Conservation (phyloP, 2,797 vertebrate genomes). For the Typhlichthys eigenmanni region DNA sequence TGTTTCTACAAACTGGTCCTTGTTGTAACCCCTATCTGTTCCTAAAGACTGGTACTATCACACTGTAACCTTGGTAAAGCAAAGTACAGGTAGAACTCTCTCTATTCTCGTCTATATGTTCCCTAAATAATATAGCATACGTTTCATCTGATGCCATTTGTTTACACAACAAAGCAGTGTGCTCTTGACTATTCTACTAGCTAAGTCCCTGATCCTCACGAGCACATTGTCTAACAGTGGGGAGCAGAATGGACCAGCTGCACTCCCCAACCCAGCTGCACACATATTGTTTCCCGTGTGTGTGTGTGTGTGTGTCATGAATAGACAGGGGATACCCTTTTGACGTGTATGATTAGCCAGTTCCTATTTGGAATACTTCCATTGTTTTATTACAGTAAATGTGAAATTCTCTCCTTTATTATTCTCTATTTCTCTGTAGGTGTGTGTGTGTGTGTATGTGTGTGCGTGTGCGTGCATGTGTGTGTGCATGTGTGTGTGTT, state of each 20-base stretch:
- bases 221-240: constrained; percentile 45
- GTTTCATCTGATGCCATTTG: background rate
- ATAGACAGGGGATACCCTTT: constrained; percentile 16
- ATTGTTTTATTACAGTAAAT: constrained; percentile 38
- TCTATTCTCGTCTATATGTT: too few relatives aligned
- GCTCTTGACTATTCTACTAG: constrained; percentile 16
- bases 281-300: constrained; percentile 37
- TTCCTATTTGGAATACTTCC: constrained; percentile 44
- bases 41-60: too few relatives aligned
- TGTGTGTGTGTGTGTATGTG: constrained; percentile 3
- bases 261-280: constrained; percentile 44
- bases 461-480: constrained; percentile 9
- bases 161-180: constrained; percentile 1
- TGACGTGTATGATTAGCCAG: constrained; percentile 46
- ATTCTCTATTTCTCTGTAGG: background rate
- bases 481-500: constrained; percentile 3
- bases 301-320: background rate
- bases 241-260: constrained; percentile 52
- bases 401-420: constrained; percentile 21
- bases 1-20: too few relatives aligned
- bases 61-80: too few relatives aligned
- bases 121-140: background rate
- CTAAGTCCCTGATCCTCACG: constrained; percentile 41
- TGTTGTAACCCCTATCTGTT: too few relatives aligned
- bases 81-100: too few relatives aligned